Conservation (phyloP, 1,140 invertebrate species). For the Drosophila sp. region DNA sequence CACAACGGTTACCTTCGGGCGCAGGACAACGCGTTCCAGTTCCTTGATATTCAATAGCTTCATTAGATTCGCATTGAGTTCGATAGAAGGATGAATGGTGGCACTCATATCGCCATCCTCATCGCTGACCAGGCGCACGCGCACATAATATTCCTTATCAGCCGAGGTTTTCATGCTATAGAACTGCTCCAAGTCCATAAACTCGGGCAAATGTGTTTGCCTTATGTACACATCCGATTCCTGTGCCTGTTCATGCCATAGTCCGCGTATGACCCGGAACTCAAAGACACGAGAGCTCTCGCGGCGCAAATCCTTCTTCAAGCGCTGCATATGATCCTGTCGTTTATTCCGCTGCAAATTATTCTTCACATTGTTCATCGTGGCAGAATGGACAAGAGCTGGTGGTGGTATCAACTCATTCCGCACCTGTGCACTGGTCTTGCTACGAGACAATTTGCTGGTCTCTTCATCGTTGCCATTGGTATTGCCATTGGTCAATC, state of each 20-base stretch:
- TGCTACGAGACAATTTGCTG: constrained; percentile 62
- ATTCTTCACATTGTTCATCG: constrained; percentile 63
- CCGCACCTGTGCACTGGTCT: constrained; percentile 64
- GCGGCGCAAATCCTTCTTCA: constrained; percentile 72
- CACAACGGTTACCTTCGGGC: constrained; percentile 70
- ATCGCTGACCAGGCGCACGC: constrained; percentile 60
- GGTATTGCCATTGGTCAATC: constrained; percentile 59
- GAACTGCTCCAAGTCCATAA: constrained; percentile 74
- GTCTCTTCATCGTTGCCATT: constrained; percentile 40
- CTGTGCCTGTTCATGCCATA: constrained; percentile 74
- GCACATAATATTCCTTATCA: constrained; percentile 81
- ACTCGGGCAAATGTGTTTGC: constrained; percentile 70
- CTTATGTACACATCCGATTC: constrained; percentile 82
- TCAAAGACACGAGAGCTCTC: constrained; percentile 72
- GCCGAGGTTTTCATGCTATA: constrained; percentile 69
- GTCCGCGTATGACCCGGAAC: constrained; percentile 73
- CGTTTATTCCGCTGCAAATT: constrained; percentile 69
- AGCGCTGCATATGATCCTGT: constrained; percentile 73
- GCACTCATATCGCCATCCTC: constrained; percentile 53
- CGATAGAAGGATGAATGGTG: constrained; percentile 77
- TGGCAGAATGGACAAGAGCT: constrained; percentile 61
- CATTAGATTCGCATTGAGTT: constrained; percentile 81
- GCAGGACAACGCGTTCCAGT: constrained; percentile 70
- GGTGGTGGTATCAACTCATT: constrained; percentile 38
- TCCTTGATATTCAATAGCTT: constrained; percentile 77